Percentiles rank a stretch among this genome's conserved stretches.
phyloP scores from a whole-genome alignment of 2,888 invertebrate species.

The Pherbina coryleti region DNA sequence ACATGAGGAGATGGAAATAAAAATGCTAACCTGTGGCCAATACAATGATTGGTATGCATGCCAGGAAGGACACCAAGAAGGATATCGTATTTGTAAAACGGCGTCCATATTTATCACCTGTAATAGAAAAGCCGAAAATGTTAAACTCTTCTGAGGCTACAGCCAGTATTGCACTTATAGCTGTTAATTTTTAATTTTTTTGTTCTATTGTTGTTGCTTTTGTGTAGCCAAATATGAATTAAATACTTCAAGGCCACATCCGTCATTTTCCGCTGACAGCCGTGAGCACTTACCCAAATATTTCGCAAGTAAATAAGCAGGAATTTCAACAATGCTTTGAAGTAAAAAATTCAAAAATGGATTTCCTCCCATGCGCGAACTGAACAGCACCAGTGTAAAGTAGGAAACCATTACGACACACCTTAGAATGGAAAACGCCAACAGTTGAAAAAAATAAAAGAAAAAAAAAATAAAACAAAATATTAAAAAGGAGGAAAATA shows the following conservation, averaged over 20 bases:
- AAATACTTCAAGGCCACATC: conserved; percentile 15
- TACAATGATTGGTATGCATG: conserved; percentile 68
- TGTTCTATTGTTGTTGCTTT: neutral
- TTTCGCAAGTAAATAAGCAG: conserved; percentile 74
- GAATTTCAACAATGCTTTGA: conserved; percentile 76
- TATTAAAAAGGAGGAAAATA: neutral
- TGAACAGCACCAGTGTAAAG: conserved; percentile 71
- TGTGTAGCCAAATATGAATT: neutral
- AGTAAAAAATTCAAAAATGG: conserved; percentile 77
- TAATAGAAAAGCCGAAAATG: conserved; percentile 13
- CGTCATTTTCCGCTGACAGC: conserved; percentile 14
- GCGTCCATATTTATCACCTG: conserved; percentile 72
- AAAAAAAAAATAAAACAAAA: neutral
- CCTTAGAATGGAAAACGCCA: conserved; percentile 63
- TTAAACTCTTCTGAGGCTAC: neutral
- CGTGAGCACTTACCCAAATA: conserved; percentile 64
- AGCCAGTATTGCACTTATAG: neutral
- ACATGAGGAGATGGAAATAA: neutral
- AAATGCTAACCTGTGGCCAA: conserved; percentile 65
- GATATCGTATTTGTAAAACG: conserved; percentile 71
- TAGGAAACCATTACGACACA: conserved; percentile 71
- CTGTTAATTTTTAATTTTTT: neutral
- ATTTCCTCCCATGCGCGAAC: conserved; percentile 74
- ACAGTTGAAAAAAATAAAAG: neutral
- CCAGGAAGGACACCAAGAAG: conserved; percentile 67